phyloP scores from a whole-genome alignment of 1,140 invertebrate genomes.

The Lepidurus couesii region DNA sequence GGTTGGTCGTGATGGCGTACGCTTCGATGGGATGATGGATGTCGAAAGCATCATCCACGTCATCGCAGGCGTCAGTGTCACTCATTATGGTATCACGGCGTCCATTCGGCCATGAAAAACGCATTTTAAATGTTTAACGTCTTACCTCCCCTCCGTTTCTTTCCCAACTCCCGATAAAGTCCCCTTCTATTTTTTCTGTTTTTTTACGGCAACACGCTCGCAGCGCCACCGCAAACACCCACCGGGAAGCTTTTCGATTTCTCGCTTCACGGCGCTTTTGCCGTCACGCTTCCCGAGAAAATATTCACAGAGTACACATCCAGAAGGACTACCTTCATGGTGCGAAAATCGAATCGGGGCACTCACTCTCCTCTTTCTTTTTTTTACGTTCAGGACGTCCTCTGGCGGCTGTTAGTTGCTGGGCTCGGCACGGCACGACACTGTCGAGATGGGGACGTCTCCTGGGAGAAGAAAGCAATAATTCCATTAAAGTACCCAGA shows the following conservation, averaged over 20 bases:
- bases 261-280: background rate
- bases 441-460: background rate
- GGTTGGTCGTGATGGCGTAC: background rate
- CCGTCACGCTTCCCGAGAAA: background rate
- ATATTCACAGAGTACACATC: background rate
- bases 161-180: background rate
- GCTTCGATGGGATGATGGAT: conserved; percentile 3
- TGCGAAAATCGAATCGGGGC: background rate
- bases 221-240: background rate
- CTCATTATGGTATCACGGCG: conserved; percentile 5
- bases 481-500: conserved; percentile 10
- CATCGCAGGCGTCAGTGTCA: background rate
- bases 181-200: background rate
- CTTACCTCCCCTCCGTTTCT: background rate
- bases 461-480: conserved; percentile 21
- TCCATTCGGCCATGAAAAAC: conserved; percentile 6
- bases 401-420: background rate
- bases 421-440: background rate
- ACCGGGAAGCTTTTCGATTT: background rate
- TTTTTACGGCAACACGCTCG: background rate
- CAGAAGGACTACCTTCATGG: background rate
- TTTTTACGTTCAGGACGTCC: background rate
- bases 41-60: background rate
- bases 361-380: background rate
- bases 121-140: background rate